Percentiles rank a stretch among this genome's conserved stretches.
phyloP scores from a whole-genome alignment of 2,797 vertebrate genomes.

The Schizopygopsis pylzovi region DNA sequence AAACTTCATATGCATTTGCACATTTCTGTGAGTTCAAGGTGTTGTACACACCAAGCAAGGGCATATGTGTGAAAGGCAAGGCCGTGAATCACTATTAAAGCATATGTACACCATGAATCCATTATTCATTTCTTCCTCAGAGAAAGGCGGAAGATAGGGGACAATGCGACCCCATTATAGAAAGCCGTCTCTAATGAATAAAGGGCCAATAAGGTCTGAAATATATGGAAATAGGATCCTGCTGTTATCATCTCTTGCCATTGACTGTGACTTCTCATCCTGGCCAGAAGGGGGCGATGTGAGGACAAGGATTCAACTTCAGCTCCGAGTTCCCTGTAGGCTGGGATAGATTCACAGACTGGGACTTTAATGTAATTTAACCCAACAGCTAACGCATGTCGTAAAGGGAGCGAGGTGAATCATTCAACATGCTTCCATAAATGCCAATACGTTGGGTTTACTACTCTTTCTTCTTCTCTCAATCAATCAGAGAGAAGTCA shows the following conservation, averaged over 20 bases:
- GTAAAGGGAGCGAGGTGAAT: conserved; percentile 21
- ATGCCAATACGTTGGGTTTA: conserved; percentile 15
- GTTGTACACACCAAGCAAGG: conserved; percentile 21
- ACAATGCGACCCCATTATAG: conserved; percentile 50
- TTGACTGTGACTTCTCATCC: conserved; percentile 20
- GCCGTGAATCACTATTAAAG: conserved; percentile 52
- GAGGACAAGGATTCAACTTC: conserved; percentile 64
- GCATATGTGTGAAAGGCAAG: conserved; percentile 37
- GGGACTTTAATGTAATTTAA: conserved; percentile 27
- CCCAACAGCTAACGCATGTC: conserved; percentile 32
- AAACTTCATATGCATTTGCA: conserved; percentile 50
- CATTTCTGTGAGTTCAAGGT: conserved; percentile 43
- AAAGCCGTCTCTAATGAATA: conserved; percentile 55
- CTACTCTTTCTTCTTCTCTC: conserved; percentile 31
- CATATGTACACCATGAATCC: conserved; percentile 39
- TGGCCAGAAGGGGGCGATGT: conserved; percentile 77
- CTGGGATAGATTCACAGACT: neutral
- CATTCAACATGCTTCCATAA: conserved; percentile 37
- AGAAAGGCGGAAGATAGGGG: conserved; percentile 35
- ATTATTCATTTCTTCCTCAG: conserved; percentile 51
- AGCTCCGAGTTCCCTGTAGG: neutral
- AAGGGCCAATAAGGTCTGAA: conserved; percentile 50
- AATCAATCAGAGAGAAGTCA: conserved; percentile 35
- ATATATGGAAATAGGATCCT: conserved; percentile 58
- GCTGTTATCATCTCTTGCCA: conserved; percentile 38